phyloP scores from a whole-genome alignment of 2,888 invertebrate species.

The Drosophila antonietae region DNA sequence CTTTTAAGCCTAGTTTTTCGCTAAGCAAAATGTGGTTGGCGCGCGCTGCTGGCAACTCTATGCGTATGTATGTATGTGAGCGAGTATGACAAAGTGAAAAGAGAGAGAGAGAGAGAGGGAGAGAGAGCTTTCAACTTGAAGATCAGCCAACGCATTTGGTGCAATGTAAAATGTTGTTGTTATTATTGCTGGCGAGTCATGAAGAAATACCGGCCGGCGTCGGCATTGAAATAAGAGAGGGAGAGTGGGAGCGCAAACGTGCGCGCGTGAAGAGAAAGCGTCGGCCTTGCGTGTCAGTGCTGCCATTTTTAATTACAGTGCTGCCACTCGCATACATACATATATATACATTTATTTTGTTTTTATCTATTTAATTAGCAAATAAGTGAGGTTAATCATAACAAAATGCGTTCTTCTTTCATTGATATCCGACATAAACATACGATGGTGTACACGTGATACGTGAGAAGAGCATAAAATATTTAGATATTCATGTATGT shows the following conservation, averaged over 20 bases:
- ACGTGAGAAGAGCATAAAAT: constrained; percentile 7
- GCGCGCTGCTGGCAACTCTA: constrained; percentile 27
- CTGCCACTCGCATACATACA: constrained; percentile 22
- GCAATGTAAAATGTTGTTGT: constrained; percentile 43
- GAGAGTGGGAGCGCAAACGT: constrained; percentile 21
- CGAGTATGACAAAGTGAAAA: not conserved
- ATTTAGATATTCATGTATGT: constrained; percentile 3
- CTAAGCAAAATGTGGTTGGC: constrained; percentile 29
- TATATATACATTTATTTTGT: not conserved
- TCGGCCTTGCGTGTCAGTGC: constrained; percentile 46
- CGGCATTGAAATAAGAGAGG: constrained; percentile 34
- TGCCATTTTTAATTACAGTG: constrained; percentile 40
- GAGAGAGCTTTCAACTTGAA: constrained; percentile 24
- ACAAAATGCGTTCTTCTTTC: constrained; percentile 22
- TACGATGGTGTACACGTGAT: constrained; percentile 45
- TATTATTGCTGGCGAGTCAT: constrained; percentile 32
- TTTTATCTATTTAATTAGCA: constrained; percentile 9
- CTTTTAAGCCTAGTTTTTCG: constrained; percentile 61
- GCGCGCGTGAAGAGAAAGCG: constrained; percentile 42
- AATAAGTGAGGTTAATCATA: constrained; percentile 39
- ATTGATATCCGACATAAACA: constrained; percentile 36
- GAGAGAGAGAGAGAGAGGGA: constrained; percentile 9
- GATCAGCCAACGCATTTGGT: constrained; percentile 33
- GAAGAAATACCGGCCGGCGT: constrained; percentile 68
- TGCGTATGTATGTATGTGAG: not conserved